phyloP scores from a whole-genome alignment of 2,113 vertebrate genomes.

The Mustela lutreola region DNA sequence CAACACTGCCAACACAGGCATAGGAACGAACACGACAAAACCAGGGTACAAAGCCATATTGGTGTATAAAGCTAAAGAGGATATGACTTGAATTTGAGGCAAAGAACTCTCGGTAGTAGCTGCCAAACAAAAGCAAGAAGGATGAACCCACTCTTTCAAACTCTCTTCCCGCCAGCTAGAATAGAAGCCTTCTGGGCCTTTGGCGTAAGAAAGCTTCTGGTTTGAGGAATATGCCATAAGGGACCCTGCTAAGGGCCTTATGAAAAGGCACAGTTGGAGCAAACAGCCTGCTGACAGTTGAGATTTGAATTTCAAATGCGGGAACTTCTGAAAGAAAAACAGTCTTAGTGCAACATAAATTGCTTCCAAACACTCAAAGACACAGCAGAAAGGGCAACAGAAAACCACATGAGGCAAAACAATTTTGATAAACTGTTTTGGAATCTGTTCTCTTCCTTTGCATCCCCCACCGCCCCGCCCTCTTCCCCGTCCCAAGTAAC shows the following conservation, averaged over 20 bases:
- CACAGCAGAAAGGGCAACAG: conserved; percentile 73
- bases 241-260: conserved; percentile 62
- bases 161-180: not conserved
- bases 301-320: conserved; percentile 82
- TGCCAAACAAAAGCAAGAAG: conserved; percentile 20
- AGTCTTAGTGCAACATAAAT: conserved; percentile 72
- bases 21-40: not conserved
- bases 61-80: not conserved
- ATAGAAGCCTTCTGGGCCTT: conserved; percentile 19
- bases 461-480: not conserved
- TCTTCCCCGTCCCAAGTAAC: not conserved
- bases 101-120: not conserved
- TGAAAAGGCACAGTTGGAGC: conserved; percentile 73
- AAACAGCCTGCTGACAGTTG: conserved; percentile 71
- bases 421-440: conserved; percentile 77
- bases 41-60: not conserved
- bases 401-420: conserved; percentile 69
- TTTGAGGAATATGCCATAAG: conserved; percentile 65
- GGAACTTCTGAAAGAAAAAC: conserved; percentile 75
- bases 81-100: not conserved
- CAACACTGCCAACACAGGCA: not conserved
- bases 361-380: conserved; percentile 75
- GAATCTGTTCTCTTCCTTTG: conserved; percentile 54
- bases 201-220: conserved; percentile 30
- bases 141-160: conserved; percentile 47